Conservation (phyloP, 2,797 vertebrate species). For the Lepus townsendii region DNA sequence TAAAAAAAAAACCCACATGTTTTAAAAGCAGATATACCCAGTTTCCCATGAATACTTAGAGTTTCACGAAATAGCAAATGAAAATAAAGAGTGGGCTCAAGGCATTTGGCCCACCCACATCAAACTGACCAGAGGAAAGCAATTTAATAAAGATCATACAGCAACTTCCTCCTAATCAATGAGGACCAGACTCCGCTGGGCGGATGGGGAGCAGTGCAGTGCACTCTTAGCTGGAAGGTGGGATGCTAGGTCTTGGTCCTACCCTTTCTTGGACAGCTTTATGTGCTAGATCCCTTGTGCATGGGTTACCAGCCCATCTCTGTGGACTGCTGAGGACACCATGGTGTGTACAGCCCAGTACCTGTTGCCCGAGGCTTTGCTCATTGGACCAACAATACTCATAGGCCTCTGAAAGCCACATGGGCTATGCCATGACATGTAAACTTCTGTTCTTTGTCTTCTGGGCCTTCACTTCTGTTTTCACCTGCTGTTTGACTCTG, state of each 20-base stretch:
- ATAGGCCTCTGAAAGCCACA: not conserved
- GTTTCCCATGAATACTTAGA: slow-evolving; percentile 47
- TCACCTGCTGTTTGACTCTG: not conserved
- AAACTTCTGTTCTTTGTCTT: not conserved
- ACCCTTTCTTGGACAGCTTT: not conserved
- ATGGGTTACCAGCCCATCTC: not conserved
- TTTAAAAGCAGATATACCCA: slow-evolving; percentile 42
- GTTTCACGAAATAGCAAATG: slow-evolving; percentile 32
- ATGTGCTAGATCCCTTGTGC: not conserved
- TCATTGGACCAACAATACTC: not conserved
- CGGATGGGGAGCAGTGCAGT: not conserved
- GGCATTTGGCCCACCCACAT: not conserved
- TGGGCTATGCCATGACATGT: not conserved
- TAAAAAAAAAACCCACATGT: slow-evolving; percentile 5
- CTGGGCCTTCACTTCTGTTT: slow-evolving; percentile 1
- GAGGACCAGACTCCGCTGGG: not conserved
- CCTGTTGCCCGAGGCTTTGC: not conserved
- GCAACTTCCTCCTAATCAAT: not conserved
- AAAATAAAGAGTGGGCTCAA: slow-evolving; percentile 16
- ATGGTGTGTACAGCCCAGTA: fast-evolving
- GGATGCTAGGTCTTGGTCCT: not conserved
- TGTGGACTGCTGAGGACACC: not conserved
- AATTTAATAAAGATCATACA: not conserved
- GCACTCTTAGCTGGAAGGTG: fast-evolving
- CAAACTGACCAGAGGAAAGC: slow-evolving; percentile 5